Evolutionary conservation across 1,140 invertebrate genomes (phyloP), one percentile per base, ranked within the genome.

Genomic region (Charaxes varanes): DNA sequence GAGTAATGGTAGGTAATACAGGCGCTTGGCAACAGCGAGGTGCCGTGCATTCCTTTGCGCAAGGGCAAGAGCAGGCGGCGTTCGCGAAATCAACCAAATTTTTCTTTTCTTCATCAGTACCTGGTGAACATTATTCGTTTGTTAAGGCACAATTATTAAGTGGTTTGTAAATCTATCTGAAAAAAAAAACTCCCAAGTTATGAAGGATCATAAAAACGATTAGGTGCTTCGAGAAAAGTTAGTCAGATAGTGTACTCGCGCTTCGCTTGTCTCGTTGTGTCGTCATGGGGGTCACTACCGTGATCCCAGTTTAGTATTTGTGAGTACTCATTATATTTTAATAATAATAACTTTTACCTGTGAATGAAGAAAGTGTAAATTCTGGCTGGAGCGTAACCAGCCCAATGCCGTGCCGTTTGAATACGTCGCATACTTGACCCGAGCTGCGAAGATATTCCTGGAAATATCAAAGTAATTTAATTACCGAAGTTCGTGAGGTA

Each of bases 311-410:
- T n/a, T n/a, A n/a, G n/a, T n/a, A n/a, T n/a, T n/a, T n/a, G n/a
- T n/a, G n/a, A n/a, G n/a, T n/a, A n/a, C n/a, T n/a, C n/a, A n/a
- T n/a, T n/a, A n/a, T n/a, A n/a, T n/a, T n/a, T n/a, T 13, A 28
- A 28, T 1, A 10, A 5, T 8, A 8, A 2, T 17, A 1, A 18
- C 6, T 10, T 13, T 45, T 68, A 77, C 76, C 76, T 44, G 48
- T 45, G 6, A 67, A 41, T n/a, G 64, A 42, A 1, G 61, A 31
- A 0, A 76, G 50, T 4, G 49, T 47, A 21, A 94, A 93, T 80
- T 94, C 92, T 4, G 92, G 92, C 57, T 94, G 92, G 53, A 93
- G 87, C 0, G 92, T 93, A 4, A 93, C 90, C 51, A 92, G 87
- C 1, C 89, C 88, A 18, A 94, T 92, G 2, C 92, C 92, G 64